A percentile compares a stretch with the other conserved stretches of the same genome.
phyloP scores from a whole-genome alignment of 2,113 vertebrate species.

The Alligator mississippiensis region DNA sequence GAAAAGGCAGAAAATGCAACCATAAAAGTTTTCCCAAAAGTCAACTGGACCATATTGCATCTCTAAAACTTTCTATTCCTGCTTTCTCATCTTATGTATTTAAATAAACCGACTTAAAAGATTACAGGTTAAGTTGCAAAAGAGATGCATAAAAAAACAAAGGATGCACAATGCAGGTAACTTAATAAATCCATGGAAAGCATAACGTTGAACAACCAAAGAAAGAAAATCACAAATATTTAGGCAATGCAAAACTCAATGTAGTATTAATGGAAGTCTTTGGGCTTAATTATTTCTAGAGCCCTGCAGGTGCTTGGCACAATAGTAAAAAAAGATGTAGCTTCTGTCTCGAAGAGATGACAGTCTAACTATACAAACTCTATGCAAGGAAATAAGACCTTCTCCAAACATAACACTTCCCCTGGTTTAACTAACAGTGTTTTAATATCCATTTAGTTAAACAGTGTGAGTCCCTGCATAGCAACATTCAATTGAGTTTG shows the following conservation, averaged over 20 bases:
- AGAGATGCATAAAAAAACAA: not conserved
- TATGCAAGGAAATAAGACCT: not conserved
- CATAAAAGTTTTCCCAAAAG: not conserved
- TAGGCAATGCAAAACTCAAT: not conserved
- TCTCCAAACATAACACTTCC: not conserved
- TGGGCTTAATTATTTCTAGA: not conserved
- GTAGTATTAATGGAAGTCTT: not conserved
- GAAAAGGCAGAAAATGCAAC: not conserved
- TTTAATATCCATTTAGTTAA: constrained; percentile 7
- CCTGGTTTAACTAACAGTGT: not conserved
- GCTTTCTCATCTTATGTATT: not conserved
- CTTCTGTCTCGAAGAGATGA: not conserved
- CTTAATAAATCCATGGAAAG: fast-evolving
- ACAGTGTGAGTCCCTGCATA: not conserved
- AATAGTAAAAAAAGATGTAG: not conserved
- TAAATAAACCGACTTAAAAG: not conserved
- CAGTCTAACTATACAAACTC: not conserved
- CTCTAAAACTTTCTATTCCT: not conserved
- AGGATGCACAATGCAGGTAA: fast-evolving
- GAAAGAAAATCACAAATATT: not conserved
- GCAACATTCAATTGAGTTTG: not conserved
- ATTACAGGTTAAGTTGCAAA: not conserved
- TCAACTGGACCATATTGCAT: not conserved
- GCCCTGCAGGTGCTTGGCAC: not conserved
- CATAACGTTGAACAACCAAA: not conserved